Evolutionary conservation across 2,797 vertebrate genomes (phyloP).

Genomic region (Macroramphosus scolopax): DNA sequence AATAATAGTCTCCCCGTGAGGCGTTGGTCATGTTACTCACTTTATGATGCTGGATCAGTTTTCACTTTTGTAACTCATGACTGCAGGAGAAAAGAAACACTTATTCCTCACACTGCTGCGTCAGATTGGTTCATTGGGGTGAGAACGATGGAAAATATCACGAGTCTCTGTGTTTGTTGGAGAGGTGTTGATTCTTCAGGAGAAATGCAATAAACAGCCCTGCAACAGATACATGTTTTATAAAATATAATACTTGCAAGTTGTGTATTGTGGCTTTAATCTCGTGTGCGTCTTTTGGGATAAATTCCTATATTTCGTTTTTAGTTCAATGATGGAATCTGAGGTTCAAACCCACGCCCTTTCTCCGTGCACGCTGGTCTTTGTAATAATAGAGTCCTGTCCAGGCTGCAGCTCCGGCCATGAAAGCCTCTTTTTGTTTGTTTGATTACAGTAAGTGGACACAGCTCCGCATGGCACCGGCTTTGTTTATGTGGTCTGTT

Average conservation of each 20-base stretch:
- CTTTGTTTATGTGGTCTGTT: constrained; percentile 44
- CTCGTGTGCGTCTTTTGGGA: too few species aligned
- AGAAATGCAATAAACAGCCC: too few species aligned
- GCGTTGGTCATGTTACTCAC: constrained; percentile 7
- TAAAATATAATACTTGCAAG: too few species aligned
- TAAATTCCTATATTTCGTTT: too few species aligned
- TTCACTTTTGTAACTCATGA: constrained; percentile 4
- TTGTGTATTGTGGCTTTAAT: too few species aligned
- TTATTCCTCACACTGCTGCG: constrained; percentile 5
- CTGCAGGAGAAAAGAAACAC: constrained; percentile 7
- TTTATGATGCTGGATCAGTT: constrained; percentile 13
- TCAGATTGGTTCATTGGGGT: not conserved
- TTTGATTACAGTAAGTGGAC: constrained; percentile 35
- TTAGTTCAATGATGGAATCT: constrained; percentile 30
- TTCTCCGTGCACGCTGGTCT: too few species aligned
- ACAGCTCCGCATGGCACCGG: constrained; percentile 11
- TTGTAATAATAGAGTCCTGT: too few species aligned
- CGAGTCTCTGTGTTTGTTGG: not conserved
- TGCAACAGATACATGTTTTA: too few species aligned
- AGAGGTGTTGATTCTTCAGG: not conserved
- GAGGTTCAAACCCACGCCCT: constrained; percentile 7
- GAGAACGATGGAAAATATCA: not conserved
- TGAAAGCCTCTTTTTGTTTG: constrained; percentile 32
- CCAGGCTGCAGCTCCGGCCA: constrained; percentile 9
- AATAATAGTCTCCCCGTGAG: constrained; percentile 31